Evolutionary conservation across 2,888 invertebrate species (phyloP), one percentile per base, ranked within the genome.

Genomic region (Calliphora vomitoria): DNA sequence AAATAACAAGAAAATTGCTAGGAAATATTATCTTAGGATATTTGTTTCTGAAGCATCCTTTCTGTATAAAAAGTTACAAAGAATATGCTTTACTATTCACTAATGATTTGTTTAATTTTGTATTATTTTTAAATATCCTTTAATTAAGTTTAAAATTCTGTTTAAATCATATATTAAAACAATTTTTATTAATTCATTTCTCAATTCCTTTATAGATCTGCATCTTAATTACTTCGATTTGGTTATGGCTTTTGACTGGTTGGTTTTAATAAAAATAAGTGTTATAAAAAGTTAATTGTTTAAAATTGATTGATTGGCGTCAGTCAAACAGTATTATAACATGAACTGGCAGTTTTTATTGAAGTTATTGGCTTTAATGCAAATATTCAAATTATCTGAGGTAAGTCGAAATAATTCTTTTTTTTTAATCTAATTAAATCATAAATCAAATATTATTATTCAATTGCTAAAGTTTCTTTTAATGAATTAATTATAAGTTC

Each of bases 361-460:
- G 25, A 89, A 90, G 88, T 90, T 90, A 82, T 89, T 92, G 68
- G 89, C 92, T 88, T 89, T 93, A 82, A 84, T 91, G 85, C 92
- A 92, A 88, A 90, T 92, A 87, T 84, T 91, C 85, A 84, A 85
- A 55, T 88, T 90, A 79, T 87, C 90, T 91, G 91, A 92, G 92
- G 92, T 92, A 91, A 92, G 93, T 90, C 8, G 6, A 38, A 47
- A 20, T 8, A 55, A 50, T 64, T 47, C 1, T 81, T 44, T 10
- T 44, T 10, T 41, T 31, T 76, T 1, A 1, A 62, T 18, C 53
- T 72, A 38, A 53, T 31, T 50, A 69, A 69, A 69, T 69, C 69
- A 31, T 47, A 41, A 15, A 69, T 31, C 18, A 60, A 35, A 31
- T 15, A 60, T 35, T 31, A 60, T 31, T 31, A 31, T 15, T n/a